These are phyloP conservation scores for Anastrepha obliqua DNA, from an alignment of 1,140 invertebrate genomes.

Conservation along the genomic window DNA sequence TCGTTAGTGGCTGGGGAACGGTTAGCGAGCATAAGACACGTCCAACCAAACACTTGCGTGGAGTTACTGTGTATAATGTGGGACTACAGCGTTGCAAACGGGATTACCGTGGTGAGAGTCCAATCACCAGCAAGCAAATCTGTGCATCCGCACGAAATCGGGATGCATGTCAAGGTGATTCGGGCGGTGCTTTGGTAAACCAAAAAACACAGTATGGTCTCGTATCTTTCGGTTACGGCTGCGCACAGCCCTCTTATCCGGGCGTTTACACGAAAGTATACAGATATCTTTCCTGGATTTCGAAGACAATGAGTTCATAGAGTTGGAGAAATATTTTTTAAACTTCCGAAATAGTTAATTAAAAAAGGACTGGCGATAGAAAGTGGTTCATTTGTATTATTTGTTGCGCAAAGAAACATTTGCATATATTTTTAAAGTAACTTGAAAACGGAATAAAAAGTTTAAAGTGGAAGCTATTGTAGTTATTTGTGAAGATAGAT, in stretches of 20 bases:
- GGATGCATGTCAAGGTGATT: conserved; percentile 70
- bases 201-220: conserved; percentile 74
- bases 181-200: conserved; percentile 74
- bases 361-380: too few species aligned
- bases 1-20: conserved; percentile 61
- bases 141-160: conserved; percentile 74
- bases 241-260: conserved; percentile 76
- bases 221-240: conserved; percentile 79
- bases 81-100: conserved; percentile 55
- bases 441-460: too few species aligned
- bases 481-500: too few species aligned
- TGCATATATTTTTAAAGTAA: too few species aligned
- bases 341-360: too few species aligned
- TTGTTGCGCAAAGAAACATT: too few species aligned
- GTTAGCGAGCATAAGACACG: background rate
- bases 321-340: background rate
- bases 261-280: conserved; percentile 76
- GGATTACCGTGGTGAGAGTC: background rate
- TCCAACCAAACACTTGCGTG: conserved; percentile 55
- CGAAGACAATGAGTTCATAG: background rate
- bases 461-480: too few species aligned
- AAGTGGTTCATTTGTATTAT: too few species aligned
- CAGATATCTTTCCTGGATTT: conserved; percentile 61
- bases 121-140: conserved; percentile 75
- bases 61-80: conserved; percentile 57